A percentile compares a stretch with the other conserved stretches of the same genome.
These are phyloP conservation scores for Drosophila putrida DNA, from an alignment of 2,888 invertebrate species.

Conservation along the genomic window DNA sequence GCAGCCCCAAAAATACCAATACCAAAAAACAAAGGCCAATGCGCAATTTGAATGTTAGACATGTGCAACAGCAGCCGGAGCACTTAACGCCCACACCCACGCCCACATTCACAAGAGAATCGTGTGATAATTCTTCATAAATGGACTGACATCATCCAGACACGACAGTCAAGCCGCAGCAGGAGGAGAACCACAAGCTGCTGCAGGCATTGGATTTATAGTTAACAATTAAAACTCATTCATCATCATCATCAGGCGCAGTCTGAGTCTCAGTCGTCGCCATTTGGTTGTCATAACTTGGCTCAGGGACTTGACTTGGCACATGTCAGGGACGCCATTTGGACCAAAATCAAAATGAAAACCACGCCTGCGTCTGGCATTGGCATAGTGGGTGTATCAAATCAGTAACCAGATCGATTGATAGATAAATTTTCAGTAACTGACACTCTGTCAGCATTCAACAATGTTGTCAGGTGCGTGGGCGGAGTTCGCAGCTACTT, in stretches of 20 bases:
- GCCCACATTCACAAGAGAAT: constrained; percentile 41
- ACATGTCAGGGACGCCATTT: constrained; percentile 64
- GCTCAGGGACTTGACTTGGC: constrained; percentile 50
- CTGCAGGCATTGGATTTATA: constrained; percentile 70
- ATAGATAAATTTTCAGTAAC: constrained; percentile 79
- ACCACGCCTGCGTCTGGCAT: constrained; percentile 76
- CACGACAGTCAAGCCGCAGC: constrained; percentile 12
- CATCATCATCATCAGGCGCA: constrained; percentile 69
- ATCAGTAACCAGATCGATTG: constrained; percentile 77
- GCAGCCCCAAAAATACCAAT: constrained; percentile 17
- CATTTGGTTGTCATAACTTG: constrained; percentile 62
- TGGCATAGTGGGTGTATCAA: constrained; percentile 71
- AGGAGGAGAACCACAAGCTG: constrained; percentile 18
- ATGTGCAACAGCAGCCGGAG: constrained; percentile 55
- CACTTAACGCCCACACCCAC: constrained; percentile 57
- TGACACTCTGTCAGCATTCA: constrained; percentile 75
- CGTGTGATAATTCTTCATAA: constrained; percentile 78
- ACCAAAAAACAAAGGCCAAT: constrained; percentile 56
- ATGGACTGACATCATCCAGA: constrained; percentile 78
- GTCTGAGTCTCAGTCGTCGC: constrained; percentile 24
- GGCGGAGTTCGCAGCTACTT: constrained; percentile 69
- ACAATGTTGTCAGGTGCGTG: constrained; percentile 72
- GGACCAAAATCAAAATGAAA: constrained; percentile 29
- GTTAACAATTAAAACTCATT: constrained; percentile 81
- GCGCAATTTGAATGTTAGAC: constrained; percentile 75